Evolutionary conservation across 2,888 invertebrate genomes (phyloP).

Genomic region (Sisyra terminalis): DNA sequence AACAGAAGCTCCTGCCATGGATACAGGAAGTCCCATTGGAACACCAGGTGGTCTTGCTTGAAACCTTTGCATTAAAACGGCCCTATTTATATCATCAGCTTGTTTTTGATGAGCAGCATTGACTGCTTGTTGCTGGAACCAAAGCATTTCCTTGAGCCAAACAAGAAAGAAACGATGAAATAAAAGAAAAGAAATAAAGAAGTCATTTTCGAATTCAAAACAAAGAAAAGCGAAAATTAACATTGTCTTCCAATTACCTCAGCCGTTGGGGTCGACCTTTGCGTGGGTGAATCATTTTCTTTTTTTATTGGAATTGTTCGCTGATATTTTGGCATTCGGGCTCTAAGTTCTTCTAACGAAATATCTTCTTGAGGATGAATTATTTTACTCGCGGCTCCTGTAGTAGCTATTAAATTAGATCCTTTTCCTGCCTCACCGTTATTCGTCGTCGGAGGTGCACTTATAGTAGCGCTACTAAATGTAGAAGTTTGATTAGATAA

Average conservation of each 20-base stretch:
- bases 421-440: slow-evolving; percentile 22
- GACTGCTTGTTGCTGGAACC: slow-evolving; percentile 25
- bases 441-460: slow-evolving; percentile 49
- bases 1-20: slow-evolving; percentile 28
- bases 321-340: slow-evolving; percentile 51
- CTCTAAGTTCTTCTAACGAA: slow-evolving; percentile 71
- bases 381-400: slow-evolving; percentile 74
- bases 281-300: slow-evolving; percentile 22
- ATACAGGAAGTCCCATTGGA: slow-evolving; percentile 29
- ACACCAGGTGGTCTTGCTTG: slow-evolving; percentile 27
- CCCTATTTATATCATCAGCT: slow-evolving; percentile 23
- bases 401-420: slow-evolving; percentile 47
- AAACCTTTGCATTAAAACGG: slow-evolving; percentile 29
- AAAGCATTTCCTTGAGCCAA: slow-evolving; percentile 10
- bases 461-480: slow-evolving; percentile 54
- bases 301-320: slow-evolving; percentile 23
- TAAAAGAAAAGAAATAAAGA: not conserved
- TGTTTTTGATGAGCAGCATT: slow-evolving; percentile 26
- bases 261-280: slow-evolving; percentile 11
- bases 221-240: not conserved
- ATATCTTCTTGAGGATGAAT: slow-evolving; percentile 89
- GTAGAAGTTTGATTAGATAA: slow-evolving; percentile 27
- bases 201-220: not conserved
- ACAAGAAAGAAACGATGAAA: slow-evolving; percentile 13
- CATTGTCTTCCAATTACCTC: slow-evolving; percentile 12